Base-by-base conservation (phyloP, 2,888 invertebrate genomes). In the Drosophila helvetica region DNA sequence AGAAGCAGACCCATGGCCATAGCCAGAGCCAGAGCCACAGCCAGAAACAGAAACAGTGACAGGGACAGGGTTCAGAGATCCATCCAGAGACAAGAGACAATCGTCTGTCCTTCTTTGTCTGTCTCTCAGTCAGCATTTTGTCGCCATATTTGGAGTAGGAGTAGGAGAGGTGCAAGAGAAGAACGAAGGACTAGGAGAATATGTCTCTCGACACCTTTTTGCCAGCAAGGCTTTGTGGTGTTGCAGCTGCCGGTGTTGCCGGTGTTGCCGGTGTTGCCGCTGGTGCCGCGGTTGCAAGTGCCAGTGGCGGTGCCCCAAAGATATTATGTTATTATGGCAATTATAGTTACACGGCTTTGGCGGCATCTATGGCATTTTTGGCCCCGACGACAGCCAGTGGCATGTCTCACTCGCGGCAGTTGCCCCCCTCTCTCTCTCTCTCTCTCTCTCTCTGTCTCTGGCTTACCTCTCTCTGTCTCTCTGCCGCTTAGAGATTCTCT, bases 241-340 rank as follows among this genome's bases (percentile, higher is more conserved):
- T 50, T 54, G 60, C 47, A 38, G 61, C 55, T 52, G 57, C 52
- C 19, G 33, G 19, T 38, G 15, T 51, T 22, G 58, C 57, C 10
- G 43, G 18, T 38, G 15, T 51, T 25, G 58, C 57, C 5, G 43
- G 43, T 27, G 33, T 52, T 25, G 50, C 38, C 15, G n/a, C 22
- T 22, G 22, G 22, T 30, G 46, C 19, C 58, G n/a, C 22, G 3
- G 22, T 3, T 30, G 46, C 19, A 53, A 51, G 54, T 10, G 38
- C 33, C 27, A 33, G 47, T 53, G 54, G 57, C 57, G 43, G 19
- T 48, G 30, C 47, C 71, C 59, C 42, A 56, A 57, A 71, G 75
- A 80, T 88, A 89, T 89, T 86, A 86, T 88, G 86, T 86, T 89
- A 86, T 86, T 86, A 86, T 81, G 73, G 86, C 86, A 88, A 89